These are phyloP conservation scores for Drosophila barbarae DNA, from an alignment of 2,888 invertebrate species.

Conservation along the genomic window DNA sequence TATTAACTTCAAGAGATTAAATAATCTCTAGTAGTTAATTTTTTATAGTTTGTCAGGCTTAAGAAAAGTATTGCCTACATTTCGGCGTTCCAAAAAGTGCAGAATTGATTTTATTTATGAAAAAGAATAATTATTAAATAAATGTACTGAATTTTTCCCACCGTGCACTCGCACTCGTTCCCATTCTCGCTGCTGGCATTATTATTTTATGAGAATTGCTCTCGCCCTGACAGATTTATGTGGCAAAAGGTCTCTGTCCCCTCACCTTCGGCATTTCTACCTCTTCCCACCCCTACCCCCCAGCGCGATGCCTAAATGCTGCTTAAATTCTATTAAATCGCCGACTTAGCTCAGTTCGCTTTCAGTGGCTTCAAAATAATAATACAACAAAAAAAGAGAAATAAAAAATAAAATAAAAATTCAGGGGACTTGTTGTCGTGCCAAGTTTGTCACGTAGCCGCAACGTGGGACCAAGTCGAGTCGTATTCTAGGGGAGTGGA, in stretches of 20 bases:
- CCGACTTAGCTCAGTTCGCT: slow-evolving; percentile 23
- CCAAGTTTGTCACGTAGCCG: slow-evolving; percentile 64
- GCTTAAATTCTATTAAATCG: slow-evolving; percentile 69
- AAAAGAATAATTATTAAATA: too few species aligned
- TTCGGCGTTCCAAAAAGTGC: not conserved
- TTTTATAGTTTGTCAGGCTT: too few species aligned
- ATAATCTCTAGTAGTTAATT: too few species aligned
- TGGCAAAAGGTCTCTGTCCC: slow-evolving; percentile 21
- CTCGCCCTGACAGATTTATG: slow-evolving; percentile 63
- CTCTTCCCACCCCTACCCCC: not conserved
- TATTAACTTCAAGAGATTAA: not conserved
- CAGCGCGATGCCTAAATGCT: slow-evolving; percentile 50
- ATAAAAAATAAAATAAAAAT: slow-evolving; percentile 3
- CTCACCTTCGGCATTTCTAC: not conserved
- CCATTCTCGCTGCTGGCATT: slow-evolving; percentile 36
- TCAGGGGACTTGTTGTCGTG: slow-evolving; percentile 26
- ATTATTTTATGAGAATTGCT: slow-evolving; percentile 60
- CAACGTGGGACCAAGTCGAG: slow-evolving; percentile 45
- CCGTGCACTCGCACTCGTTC: slow-evolving; percentile 8
- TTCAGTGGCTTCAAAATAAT: slow-evolving; percentile 43
- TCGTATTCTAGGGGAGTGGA: not conserved
- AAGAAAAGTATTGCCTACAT: not conserved
- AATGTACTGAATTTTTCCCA: not conserved
- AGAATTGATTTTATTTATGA: too few species aligned
- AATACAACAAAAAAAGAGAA: not conserved